Base-by-base conservation (phyloP, 2,888 invertebrate genomes). In the Phlogophora meticulosa region DNA sequence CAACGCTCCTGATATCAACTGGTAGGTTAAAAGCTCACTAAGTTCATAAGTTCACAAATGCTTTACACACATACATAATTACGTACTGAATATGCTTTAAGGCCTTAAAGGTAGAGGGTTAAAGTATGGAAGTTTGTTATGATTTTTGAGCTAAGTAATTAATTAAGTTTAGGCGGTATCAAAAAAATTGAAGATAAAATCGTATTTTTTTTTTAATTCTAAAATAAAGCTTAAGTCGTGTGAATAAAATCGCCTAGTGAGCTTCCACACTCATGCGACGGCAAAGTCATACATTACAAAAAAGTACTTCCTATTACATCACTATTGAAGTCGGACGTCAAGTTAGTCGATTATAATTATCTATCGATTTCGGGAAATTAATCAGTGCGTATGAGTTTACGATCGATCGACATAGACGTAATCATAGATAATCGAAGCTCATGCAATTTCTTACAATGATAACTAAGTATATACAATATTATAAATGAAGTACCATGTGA, bases 401-500 rank as follows among this genome's bases (percentile, higher is more conserved):
- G 66, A 76, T 74, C 55, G 61, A 76, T 76, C 63, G 52, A 64
- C 60, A 62, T 55, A 72, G 42, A 71, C 51, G 45, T 61, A 62
- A 64, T 53, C 62, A 75, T 73, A 63, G 61, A 69, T 66, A 73
- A 58, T 90, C 86, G 85, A 93, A 94, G 93, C 93, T 93, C 92
- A 90, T 91, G 89, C 88, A 88, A 88, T 87, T 86, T 88, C 85
- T 81, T 82, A 78, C 66, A 64, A 57, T 82, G 68, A 69, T 80
- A 89, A 89, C 79, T 85, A 28, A 28, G 28, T 28, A 28, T 28
- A 28, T 81, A 88, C 87, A 88, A 82, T 85, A 86, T 88, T 87
- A 84, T 87, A 90, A 91, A 91, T 88, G 90, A 90, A 91, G 90
- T 92, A 92, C 87, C 88, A 89, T 87, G 89, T 88, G 87, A 86